Percentiles rank a stretch among this genome's conserved stretches.
phyloP scores from a whole-genome alignment of 2,888 invertebrate genomes.

The Argynnis bischoffii region DNA sequence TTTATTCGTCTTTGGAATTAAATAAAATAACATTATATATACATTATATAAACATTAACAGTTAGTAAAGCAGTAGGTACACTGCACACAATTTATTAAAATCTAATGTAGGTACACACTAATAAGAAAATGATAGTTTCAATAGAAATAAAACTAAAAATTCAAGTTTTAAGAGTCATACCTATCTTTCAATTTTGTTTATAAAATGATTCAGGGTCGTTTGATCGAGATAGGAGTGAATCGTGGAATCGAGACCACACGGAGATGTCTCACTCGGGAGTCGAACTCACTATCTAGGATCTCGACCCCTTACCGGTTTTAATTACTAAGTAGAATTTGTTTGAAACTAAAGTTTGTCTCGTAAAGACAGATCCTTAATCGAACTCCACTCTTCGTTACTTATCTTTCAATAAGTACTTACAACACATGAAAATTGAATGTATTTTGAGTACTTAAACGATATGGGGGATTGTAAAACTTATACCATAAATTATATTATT shows the following conservation, averaged over 20 bases:
- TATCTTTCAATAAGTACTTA: background rate
- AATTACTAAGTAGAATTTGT: constrained; percentile 49
- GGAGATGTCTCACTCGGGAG: constrained; percentile 68
- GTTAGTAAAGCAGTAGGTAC: no score
- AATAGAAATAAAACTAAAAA: constrained; percentile 4
- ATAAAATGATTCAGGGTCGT: constrained; percentile 47
- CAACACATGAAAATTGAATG: background rate
- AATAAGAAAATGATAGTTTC: background rate
- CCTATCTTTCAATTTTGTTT: constrained; percentile 40
- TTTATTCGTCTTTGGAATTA: no score
- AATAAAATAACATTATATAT: no score
- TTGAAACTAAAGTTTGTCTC: constrained; percentile 34
- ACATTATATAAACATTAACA: no score
- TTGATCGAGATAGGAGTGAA: constrained; percentile 63
- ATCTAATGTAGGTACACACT: no score
- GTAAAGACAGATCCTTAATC: constrained; percentile 24
- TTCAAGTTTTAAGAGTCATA: constrained; percentile 9
- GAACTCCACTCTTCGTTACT: background rate
- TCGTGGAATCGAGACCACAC: constrained; percentile 72
- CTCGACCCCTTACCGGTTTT: constrained; percentile 52
- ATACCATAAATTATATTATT: no score
- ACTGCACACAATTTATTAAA: no score
- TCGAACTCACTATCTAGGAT: constrained; percentile 65
- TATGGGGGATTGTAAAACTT: no score
- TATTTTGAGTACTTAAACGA: no score